Conservation (phyloP, 2,797 vertebrate species). For the Darevskia nairensis region DNA sequence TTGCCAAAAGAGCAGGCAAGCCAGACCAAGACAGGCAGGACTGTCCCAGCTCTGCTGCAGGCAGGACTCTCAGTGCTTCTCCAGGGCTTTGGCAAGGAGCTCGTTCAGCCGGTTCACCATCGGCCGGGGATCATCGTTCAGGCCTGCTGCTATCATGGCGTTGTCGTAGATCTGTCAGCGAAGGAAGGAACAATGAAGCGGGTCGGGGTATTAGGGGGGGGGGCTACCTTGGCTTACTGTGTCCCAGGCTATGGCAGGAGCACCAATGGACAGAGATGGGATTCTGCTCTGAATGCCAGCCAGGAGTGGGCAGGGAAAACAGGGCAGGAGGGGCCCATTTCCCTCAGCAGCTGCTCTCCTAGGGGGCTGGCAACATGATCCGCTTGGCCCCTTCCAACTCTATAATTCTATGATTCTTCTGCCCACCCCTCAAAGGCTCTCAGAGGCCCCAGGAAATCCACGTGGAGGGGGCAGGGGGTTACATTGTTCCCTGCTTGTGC, state of each 20-base stretch:
- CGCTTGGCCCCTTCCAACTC: too few relatives aligned
- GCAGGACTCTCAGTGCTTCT: conserved; percentile 83
- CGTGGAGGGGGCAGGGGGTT: too few relatives aligned
- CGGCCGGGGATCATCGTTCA: conserved; percentile 92
- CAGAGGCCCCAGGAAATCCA: too few relatives aligned
- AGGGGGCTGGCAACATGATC: too few relatives aligned
- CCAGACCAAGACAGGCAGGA: background rate
- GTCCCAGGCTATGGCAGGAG: background rate
- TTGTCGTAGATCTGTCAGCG: conserved; percentile 92
- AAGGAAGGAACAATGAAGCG: background rate
- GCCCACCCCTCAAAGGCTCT: too few relatives aligned
- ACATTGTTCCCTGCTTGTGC: too few relatives aligned
- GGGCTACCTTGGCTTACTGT: too few relatives aligned
- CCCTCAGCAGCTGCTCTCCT: too few relatives aligned
- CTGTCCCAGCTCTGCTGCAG: background rate
- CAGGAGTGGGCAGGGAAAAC: background rate
- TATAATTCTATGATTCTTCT: too few relatives aligned
- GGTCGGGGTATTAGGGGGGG: rapidly evolving
- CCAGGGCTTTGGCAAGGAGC: conserved; percentile 89
- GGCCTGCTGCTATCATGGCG: conserved; percentile 94
- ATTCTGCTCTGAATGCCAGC: background rate
- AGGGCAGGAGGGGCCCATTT: background rate
- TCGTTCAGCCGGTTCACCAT: conserved; percentile 92
- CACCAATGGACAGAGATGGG: too few relatives aligned
- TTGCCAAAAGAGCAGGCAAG: too few relatives aligned